Base-by-base conservation (phyloP, 2,888 invertebrate species). In the Margaritifera margaritifera region DNA sequence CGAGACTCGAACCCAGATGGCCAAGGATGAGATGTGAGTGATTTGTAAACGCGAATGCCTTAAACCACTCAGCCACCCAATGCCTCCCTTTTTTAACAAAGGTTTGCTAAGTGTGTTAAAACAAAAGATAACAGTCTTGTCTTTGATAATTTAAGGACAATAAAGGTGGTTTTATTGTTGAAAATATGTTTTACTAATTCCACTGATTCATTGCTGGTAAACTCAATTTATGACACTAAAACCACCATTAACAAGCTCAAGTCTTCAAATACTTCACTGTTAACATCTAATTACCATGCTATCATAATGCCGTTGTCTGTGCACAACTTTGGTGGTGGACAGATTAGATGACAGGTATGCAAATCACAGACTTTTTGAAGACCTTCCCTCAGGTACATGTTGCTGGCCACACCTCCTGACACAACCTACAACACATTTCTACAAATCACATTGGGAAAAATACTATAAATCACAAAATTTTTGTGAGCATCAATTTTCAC, bases 231-330 rank as follows among this genome's bases (percentile, higher is more conserved):
- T 42, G 42, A 15, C 42, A 42, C 11, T 53, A 15, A 22, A 22
- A 51, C 52, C 4, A 8, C 22, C 52, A 54, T 25, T 54, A 22
- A 22, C 24, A 42, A 52, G 2, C 20, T 50, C 11, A 15, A 15
- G 55, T n/a, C 24, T 55, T 22, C 2, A 2, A 55, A n/a, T 22
- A 55, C 24, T 25, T 11, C n/a, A 42, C 11, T 42, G 42, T 42
- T 31, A 53, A 42, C 50, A 2, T 25, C 31, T 15, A 74, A 89
- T 68, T 75, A 90, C 91, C 99, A 99, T 24, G 99, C 99, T 83
- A 99, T 96, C 99, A 99, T 99, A 52, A 97, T 93, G 11, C 99
- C 99, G 92, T 99, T 99, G 89, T 99, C 99, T 0, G 97, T 97
- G 88, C 99, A 99, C 18, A 97, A 92, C 85, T 92, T 92, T 27